Evolutionary conservation across 2,797 vertebrate genomes (phyloP).

Genomic region (Saguinus oedipus): DNA sequence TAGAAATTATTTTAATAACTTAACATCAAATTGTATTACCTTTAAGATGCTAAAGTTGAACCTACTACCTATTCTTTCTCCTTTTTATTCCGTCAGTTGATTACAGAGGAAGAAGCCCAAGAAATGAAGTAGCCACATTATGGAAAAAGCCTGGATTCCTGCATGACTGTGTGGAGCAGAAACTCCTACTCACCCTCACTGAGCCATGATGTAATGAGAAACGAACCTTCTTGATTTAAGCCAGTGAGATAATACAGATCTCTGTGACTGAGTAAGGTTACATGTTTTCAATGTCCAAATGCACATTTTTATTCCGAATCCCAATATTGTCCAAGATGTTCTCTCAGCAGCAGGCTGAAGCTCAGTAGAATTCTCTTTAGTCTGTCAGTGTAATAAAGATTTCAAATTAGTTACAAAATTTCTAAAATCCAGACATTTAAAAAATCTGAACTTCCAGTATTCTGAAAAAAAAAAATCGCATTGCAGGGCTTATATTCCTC

Average conservation of each 20-base stretch:
- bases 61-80: no score
- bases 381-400: background rate
- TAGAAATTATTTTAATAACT: background rate
- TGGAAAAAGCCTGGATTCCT: background rate
- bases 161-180: background rate
- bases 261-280: no score
- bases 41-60: background rate
- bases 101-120: background rate
- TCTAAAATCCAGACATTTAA: background rate
- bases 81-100: background rate
- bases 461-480: background rate
- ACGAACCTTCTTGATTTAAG: background rate
- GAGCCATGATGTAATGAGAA: no score
- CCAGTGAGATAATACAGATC: background rate
- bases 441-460: background rate
- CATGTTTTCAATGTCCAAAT: background rate
- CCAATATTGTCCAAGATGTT: background rate
- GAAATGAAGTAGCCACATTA: no score
- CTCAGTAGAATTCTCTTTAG: background rate
- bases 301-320: background rate
- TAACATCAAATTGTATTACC: background rate
- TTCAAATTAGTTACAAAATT: background rate
- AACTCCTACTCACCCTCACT: background rate
- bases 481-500: fast-evolving
- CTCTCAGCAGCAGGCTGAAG: background rate